Conservation (phyloP, 2,113 vertebrate species). For the Myotis brandtii region DNA sequence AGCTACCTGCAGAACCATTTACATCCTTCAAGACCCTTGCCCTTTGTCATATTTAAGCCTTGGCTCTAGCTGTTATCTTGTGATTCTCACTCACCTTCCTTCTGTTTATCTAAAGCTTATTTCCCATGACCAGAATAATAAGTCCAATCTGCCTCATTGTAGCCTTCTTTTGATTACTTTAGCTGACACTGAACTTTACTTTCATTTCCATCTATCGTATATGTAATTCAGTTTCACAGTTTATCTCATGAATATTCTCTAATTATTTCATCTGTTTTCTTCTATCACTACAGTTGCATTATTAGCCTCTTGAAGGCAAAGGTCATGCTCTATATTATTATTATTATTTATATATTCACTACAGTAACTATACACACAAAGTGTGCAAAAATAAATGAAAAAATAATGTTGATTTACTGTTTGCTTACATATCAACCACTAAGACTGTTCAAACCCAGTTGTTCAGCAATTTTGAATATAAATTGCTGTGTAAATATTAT, state of each 20-base stretch:
- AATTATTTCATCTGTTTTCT: conserved; percentile 40
- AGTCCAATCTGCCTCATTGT: neutral
- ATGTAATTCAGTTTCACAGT: conserved; percentile 54
- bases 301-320: conserved; percentile 56
- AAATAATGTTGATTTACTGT: neutral
- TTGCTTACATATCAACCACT: neutral
- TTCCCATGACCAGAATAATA: conserved; percentile 51
- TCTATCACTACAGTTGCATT: neutral
- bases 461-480: neutral
- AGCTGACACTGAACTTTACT: neutral
- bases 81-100: neutral
- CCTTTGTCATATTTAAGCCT: neutral
- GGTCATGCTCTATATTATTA: neutral
- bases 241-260: conserved; percentile 6
- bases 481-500: neutral
- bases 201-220: conserved; percentile 36
- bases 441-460: neutral
- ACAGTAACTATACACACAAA: neutral
- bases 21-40: neutral
- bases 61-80: neutral
- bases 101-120: conserved; percentile 37
- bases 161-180: conserved; percentile 59
- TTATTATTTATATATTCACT: neutral
- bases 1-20: neutral
- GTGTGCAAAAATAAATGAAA: neutral